These are phyloP conservation scores for Noctilio leporinus DNA, from an alignment of 2,113 vertebrate genomes.

Conservation along the genomic window DNA sequence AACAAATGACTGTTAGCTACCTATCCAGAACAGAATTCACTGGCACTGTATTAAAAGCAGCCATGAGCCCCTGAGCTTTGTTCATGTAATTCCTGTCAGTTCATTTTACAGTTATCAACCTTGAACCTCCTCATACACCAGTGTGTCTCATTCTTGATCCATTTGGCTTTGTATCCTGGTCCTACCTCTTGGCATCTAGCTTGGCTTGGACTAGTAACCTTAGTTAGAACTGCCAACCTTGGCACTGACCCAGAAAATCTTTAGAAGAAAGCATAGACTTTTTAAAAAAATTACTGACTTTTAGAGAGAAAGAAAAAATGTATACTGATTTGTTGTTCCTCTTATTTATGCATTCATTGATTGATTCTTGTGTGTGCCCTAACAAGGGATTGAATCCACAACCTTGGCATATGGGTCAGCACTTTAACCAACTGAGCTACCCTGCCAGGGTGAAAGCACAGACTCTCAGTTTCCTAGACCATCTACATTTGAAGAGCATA, in stretches of 20 bases:
- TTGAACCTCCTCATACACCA: neutral
- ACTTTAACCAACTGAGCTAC: too few species aligned
- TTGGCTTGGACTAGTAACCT: neutral
- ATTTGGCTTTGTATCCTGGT: neutral
- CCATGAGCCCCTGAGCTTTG: neutral
- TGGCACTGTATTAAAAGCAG: accelerated
- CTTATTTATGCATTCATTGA: too few species aligned
- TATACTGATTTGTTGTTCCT: too few species aligned
- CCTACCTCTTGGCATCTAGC: neutral
- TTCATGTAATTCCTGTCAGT: neutral
- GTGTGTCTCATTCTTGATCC: neutral
- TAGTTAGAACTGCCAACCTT: neutral
- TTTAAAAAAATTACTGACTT: too few species aligned
- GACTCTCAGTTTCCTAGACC: neutral
- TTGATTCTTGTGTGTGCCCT: too few species aligned
- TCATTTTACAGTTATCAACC: neutral
- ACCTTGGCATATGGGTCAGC: too few species aligned
- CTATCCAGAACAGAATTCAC: neutral
- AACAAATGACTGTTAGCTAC: neutral
- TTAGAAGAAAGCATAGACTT: neutral
- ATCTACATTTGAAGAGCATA: neutral
- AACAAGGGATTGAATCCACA: too few species aligned
- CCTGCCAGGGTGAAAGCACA: neutral
- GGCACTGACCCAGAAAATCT: neutral
- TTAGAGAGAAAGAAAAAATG: too few species aligned